Evolutionary conservation across 92 coral and sea anemone species (phyloP).

Genomic region (Bergia puertoricense): DNA sequence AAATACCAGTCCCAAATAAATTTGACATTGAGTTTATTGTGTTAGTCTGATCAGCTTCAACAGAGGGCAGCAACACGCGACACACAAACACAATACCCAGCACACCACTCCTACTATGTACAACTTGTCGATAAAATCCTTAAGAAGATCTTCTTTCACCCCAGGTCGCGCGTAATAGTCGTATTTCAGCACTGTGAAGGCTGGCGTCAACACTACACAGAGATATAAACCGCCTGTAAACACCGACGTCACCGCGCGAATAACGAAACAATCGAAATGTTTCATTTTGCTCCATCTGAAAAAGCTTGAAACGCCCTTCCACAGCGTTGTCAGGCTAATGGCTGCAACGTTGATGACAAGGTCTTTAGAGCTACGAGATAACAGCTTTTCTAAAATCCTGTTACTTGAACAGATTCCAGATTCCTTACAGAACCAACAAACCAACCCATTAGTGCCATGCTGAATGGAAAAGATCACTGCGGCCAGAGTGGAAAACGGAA

Average conservation of each 20-base stretch:
- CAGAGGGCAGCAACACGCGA: constrained; percentile 81
- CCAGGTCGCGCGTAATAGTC: constrained; percentile 75
- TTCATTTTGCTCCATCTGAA: constrained; percentile 82
- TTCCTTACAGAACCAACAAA: constrained; percentile 76
- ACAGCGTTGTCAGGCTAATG: constrained; percentile 75
- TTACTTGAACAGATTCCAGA: constrained; percentile 63
- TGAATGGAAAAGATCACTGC: constrained; percentile 80
- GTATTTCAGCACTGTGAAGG: constrained; percentile 73
- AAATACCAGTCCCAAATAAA: too few relatives aligned
- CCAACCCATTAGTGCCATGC: constrained; percentile 71
- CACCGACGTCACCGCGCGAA: constrained; percentile 81
- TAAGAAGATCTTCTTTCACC: constrained; percentile 52
- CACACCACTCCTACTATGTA: constrained; percentile 76
- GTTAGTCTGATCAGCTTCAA: constrained; percentile 77
- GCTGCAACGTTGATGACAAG: constrained; percentile 72
- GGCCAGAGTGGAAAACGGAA: constrained; percentile 79
- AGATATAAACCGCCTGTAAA: constrained; percentile 75
- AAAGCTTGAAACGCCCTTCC: constrained; percentile 92
- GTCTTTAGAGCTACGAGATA: constrained; percentile 50
- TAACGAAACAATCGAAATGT: constrained; percentile 65
- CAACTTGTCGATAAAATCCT: constrained; percentile 74
- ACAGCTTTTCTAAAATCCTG: constrained; percentile 54
- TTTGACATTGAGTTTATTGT: constrained; percentile 31
- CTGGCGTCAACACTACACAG: constrained; percentile 85
- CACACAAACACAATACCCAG: constrained; percentile 71